A percentile compares a stretch with the other conserved stretches of the same genome.
Evolutionary conservation across 2,113 vertebrate species (phyloP).

Genomic region (Meriones unguiculatus): DNA sequence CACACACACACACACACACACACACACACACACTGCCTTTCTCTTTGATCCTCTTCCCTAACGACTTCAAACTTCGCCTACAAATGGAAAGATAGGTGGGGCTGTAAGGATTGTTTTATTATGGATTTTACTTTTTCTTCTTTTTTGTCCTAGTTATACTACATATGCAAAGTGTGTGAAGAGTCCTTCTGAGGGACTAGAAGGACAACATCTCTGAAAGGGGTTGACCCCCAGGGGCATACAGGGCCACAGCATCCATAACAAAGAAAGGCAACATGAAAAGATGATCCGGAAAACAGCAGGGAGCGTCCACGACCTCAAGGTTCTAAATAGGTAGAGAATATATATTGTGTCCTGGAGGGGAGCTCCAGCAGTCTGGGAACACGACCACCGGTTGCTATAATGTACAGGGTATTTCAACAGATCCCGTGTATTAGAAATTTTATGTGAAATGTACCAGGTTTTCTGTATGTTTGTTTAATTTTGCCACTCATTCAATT

Average conservation of each 20-base stretch:
- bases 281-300: neutral
- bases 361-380: neutral
- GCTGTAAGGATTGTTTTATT: neutral
- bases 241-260: no score
- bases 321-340: neutral
- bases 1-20: neutral
- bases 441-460: neutral
- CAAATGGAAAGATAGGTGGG: neutral
- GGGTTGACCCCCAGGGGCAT: neutral
- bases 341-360: neutral
- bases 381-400: neutral
- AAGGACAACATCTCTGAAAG: neutral
- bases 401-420: neutral
- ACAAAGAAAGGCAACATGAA: neutral
- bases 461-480: neutral
- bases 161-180: neutral
- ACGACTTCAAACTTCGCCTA: neutral
- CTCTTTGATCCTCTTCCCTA: neutral
- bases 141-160: neutral
- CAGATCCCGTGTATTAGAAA: neutral
- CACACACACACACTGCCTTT: neutral
- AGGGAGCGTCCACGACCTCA: neutral
- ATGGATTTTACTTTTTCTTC: neutral
- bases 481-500: neutral
- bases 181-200: neutral